Conservation (phyloP, 1,140 invertebrate genomes). For the Akabosia matsudoensis region DNA sequence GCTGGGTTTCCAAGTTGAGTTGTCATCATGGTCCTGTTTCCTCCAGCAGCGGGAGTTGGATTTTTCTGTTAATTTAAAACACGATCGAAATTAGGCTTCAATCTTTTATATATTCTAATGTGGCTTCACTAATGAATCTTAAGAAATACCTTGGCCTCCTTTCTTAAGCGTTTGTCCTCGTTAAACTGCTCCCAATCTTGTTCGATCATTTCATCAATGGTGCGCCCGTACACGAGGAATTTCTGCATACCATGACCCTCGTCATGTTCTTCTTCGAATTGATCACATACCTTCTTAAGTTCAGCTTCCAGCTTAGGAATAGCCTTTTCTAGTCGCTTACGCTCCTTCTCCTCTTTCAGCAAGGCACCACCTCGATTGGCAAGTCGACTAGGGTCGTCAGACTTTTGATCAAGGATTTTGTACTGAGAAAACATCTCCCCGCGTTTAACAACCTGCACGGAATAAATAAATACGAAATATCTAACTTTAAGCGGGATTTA, state of each 20-base stretch:
- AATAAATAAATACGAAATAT: background rate
- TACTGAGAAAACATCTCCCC: constrained; percentile 33
- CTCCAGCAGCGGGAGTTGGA: background rate
- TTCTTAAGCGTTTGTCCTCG: constrained; percentile 30
- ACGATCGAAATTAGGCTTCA: background rate
- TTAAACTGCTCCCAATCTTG: constrained; percentile 27
- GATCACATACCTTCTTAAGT: constrained; percentile 3
- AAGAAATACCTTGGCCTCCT: constrained; percentile 28
- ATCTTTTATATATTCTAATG: too few species aligned
- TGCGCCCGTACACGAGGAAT: constrained; percentile 28
- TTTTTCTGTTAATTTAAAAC: constrained; percentile 1
- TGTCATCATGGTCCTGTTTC: background rate
- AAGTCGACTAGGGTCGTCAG: constrained; percentile 35
- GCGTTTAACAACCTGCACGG: background rate
- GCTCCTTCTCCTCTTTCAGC: constrained; percentile 38
- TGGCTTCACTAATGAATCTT: too few species aligned
- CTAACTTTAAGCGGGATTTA: background rate
- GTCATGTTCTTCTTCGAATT: background rate
- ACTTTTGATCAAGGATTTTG: constrained; percentile 28
- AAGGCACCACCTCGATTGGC: constrained; percentile 37
- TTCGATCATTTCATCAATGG: constrained; percentile 26
- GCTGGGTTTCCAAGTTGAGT: background rate
- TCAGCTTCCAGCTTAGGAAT: constrained; percentile 39
- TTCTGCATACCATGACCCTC: constrained; percentile 17
- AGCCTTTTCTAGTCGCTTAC: constrained; percentile 31